Percentiles rank a stretch among this genome's conserved stretches.
Evolutionary conservation across 2,888 invertebrate genomes (phyloP).

Genomic region (Antheraea assamensis): DNA sequence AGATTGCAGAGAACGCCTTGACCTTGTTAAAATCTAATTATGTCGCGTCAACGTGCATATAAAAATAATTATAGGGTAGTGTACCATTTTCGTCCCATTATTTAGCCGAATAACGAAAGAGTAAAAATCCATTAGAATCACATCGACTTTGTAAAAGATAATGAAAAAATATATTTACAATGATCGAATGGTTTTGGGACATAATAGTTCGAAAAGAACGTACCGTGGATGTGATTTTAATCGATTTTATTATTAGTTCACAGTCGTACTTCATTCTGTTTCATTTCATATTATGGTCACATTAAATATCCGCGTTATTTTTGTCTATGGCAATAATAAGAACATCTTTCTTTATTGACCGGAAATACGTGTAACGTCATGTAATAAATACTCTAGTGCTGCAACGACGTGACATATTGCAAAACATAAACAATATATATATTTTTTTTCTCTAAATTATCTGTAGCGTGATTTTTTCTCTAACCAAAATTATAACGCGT

Average conservation of each 20-base stretch:
- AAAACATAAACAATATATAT: constrained; percentile 1
- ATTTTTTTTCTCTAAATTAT: neutral
- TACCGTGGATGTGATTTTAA: constrained; percentile 51
- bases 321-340: constrained; percentile 6
- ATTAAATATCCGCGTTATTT: neutral
- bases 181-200: neutral
- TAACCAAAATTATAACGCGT: neutral
- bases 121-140: constrained; percentile 51
- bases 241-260: constrained; percentile 38
- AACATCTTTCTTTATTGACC: no score
- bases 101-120: constrained; percentile 52
- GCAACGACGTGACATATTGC: neutral
- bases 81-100: constrained; percentile 47
- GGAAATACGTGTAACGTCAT: constrained; percentile 9
- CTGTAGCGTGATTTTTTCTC: neutral
- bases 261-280: constrained; percentile 44
- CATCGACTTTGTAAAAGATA: constrained; percentile 41
- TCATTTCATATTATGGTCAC: constrained; percentile 41
- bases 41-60: neutral
- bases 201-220: neutral
- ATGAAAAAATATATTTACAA: neutral
- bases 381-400: constrained; percentile 26
- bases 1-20: neutral
- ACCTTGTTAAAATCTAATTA: neutral
- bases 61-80: constrained; percentile 30